Percentiles rank a stretch among this genome's conserved stretches.
These are phyloP conservation scores for Abscondita cerata DNA, from an alignment of 2,888 invertebrate genomes.

Conservation along the genomic window DNA sequence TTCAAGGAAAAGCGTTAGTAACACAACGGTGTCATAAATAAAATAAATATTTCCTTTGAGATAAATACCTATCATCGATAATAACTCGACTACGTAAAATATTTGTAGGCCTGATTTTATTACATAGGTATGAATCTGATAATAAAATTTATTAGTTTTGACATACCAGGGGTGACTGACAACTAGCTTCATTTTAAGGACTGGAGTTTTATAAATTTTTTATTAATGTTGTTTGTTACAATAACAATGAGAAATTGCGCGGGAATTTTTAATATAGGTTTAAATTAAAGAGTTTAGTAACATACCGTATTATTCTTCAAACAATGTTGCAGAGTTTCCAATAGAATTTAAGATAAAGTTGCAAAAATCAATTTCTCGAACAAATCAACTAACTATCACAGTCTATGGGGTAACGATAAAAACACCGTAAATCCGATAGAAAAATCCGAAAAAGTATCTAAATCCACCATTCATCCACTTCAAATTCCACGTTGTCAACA, in stretches of 20 bases:
- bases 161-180: too few species aligned
- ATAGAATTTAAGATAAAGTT: neutral
- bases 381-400: slow-evolving; percentile 44
- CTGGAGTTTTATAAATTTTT: too few species aligned
- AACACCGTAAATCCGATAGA: slow-evolving; percentile 39
- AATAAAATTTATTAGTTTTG: slow-evolving; percentile 29
- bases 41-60: slow-evolving; percentile 40
- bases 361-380: neutral
- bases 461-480: slow-evolving; percentile 35
- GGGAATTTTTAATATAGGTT: too few species aligned
- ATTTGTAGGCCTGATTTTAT: slow-evolving; percentile 48
- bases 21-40: slow-evolving; percentile 33
- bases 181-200: too few species aligned
- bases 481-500: slow-evolving; percentile 46
- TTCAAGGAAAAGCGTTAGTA: slow-evolving; percentile 5
- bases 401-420: slow-evolving; percentile 36
- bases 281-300: neutral
- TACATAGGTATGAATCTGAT: slow-evolving; percentile 45
- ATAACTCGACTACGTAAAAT: slow-evolving; percentile 37
- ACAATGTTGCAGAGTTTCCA: neutral
- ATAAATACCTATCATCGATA: slow-evolving; percentile 44
- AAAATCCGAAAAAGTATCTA: slow-evolving; percentile 33
- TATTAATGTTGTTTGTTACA: too few species aligned
- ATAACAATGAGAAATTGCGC: too few species aligned
- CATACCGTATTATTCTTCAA: neutral